Base-by-base conservation (phyloP, 2,888 invertebrate genomes). In the Phalera bucephala region DNA sequence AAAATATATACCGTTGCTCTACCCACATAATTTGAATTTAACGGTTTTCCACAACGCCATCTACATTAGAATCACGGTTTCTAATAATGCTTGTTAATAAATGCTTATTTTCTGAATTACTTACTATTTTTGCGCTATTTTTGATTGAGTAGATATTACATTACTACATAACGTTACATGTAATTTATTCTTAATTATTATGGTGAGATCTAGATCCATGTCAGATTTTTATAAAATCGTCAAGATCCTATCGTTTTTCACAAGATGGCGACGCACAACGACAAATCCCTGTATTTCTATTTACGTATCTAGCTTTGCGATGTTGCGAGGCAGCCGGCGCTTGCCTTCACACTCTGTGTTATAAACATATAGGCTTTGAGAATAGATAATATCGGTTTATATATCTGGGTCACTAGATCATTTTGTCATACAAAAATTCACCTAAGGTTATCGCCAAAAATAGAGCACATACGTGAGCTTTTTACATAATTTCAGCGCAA, bases 401-500 rank as follows among this genome's bases (percentile, higher is more conserved):
- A n/a, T 55, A 72, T 69, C 55, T 80, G 62, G 81, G 77, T 80
- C 74, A 80, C 64, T 74, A 57, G 77, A 75, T 72, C 77, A 72
- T 72, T 79, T 74, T 77, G 78, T 76, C 73, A 72, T 70, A 71
- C 62, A 73, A 67, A 77, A 76, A 72, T 72, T 76, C 70, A 64
- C 67, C 79, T 84, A 81, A 85, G 83, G 87, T 82, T 88, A 85
- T 75, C 59, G 77, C 85, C 82, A 74, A 80, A 88, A 89, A 89
- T 88, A 88, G 86, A 75, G 68, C 78, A 77, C 80, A 82, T 83
- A 83, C 81, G 80, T 76, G 82, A 80, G 85, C 84, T 88, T 90
- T 90, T 90, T 90, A 90, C 90, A 90, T 90, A 90, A 90, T 90
- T 90, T 90, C 86, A 87, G 84, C 88, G 85, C 88, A 87, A 85